Conservation (phyloP, 2,113 vertebrate species). For the Malurus elegans region DNA sequence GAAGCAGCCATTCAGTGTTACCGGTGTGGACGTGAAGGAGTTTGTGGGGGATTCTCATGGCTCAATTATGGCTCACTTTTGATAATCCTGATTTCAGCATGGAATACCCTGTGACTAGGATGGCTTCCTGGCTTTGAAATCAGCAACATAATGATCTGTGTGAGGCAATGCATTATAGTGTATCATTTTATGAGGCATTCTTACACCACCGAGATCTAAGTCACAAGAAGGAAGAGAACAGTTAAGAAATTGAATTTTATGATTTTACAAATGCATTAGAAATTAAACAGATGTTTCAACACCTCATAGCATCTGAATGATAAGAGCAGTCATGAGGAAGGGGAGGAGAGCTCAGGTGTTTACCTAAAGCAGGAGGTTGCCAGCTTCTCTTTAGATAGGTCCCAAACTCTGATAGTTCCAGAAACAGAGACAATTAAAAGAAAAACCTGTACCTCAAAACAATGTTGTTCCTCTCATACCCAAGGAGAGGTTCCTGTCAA, state of each 20-base stretch:
- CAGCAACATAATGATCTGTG: background rate
- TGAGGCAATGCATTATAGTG: background rate
- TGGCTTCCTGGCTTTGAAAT: background rate
- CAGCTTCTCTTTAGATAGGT: background rate
- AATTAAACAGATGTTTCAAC: background rate
- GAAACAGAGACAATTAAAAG: background rate
- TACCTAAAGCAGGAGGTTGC: background rate
- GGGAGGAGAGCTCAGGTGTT: background rate
- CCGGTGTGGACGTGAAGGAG: background rate
- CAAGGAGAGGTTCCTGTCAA: background rate
- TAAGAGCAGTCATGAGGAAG: background rate
- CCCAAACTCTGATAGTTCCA: background rate
- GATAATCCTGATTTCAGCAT: background rate
- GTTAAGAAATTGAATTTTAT: background rate
- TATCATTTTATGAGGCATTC: background rate
- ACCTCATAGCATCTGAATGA: background rate
- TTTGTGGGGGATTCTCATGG: background rate
- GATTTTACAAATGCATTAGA: background rate
- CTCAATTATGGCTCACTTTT: accelerated
- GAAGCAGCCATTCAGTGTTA: background rate
- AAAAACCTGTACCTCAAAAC: background rate
- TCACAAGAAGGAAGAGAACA: background rate
- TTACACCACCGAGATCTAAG: background rate
- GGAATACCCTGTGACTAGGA: background rate
- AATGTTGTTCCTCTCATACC: background rate